Conservation (phyloP, 2,888 invertebrate genomes). For the Habrosyne pyritoides region DNA sequence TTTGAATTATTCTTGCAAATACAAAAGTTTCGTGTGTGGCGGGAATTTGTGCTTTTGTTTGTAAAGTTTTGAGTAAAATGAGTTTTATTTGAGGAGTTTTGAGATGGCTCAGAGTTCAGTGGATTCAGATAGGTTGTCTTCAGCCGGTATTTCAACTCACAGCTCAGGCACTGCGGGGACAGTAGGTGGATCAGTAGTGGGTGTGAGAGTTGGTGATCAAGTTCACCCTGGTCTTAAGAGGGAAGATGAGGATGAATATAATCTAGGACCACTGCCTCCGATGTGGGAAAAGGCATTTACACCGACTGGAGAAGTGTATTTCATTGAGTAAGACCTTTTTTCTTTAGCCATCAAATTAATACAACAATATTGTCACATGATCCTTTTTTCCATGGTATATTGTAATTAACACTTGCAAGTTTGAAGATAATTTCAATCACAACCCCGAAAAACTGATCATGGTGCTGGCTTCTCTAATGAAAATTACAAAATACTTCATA, state of each 20-base stretch:
- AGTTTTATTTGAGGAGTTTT: conserved; percentile 15
- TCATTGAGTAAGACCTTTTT: conserved; percentile 92
- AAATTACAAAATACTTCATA: too few relatives aligned
- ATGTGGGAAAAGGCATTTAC: conserved; percentile 99
- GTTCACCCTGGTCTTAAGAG: conserved; percentile 51
- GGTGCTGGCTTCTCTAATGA: too few relatives aligned
- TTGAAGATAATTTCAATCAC: too few relatives aligned
- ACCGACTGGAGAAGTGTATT: conserved; percentile 98
- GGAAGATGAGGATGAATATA: conserved; percentile 88
- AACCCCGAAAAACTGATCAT: too few relatives aligned
- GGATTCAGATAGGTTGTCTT: conserved; percentile 78
- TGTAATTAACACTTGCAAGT: too few relatives aligned
- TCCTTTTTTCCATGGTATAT: too few relatives aligned
- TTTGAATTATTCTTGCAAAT: conserved; percentile 17
- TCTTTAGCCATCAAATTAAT: background rate
- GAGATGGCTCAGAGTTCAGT: conserved; percentile 75
- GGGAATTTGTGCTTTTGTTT: conserved; percentile 22
- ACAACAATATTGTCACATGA: conserved; percentile 4
- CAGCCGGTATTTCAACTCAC: conserved; percentile 77
- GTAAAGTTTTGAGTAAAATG: conserved; percentile 22
- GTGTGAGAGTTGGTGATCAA: conserved; percentile 70
- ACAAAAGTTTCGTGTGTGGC: conserved; percentile 19
- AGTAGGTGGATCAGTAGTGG: conserved; percentile 76
- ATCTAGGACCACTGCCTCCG: conserved; percentile 94
- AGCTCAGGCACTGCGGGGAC: conserved; percentile 78